These are phyloP conservation scores for Papilio dardanus DNA, from an alignment of 1,140 invertebrate genomes.

Conservation along the genomic window DNA sequence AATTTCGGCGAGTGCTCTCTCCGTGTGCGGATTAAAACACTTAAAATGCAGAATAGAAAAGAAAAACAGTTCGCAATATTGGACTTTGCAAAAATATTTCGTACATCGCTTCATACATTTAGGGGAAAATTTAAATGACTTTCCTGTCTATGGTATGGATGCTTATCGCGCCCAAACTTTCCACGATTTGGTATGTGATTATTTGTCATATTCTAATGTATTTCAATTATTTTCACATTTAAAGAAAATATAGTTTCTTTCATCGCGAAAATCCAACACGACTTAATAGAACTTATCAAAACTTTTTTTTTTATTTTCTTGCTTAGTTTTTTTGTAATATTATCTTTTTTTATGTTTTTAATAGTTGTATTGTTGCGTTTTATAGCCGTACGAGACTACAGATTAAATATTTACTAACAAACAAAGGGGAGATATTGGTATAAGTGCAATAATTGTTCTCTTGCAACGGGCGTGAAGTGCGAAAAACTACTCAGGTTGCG, in stretches of 20 bases:
- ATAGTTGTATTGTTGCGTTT: not conserved
- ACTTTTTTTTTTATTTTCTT: not conserved
- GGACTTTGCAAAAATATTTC: not conserved
- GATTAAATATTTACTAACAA: conserved; percentile 7
- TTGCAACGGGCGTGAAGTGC: not conserved
- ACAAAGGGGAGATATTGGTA: conserved; percentile 10
- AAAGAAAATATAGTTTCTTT: no score
- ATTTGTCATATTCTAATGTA: no score
- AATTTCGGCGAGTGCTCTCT: conserved; percentile 56
- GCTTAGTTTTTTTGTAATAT: no score
- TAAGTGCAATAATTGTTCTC: conserved; percentile 24
- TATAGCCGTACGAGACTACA: not conserved
- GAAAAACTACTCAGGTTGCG: conserved; percentile 22
- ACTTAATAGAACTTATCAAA: no score
- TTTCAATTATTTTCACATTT: no score
- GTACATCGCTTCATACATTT: not conserved
- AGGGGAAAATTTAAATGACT: no score
- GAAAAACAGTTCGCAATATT: not conserved
- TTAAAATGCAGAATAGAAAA: conserved; percentile 1
- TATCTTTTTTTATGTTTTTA: not conserved
- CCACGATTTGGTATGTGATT: no score
- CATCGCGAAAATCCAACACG: no score
- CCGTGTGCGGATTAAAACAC: conserved; percentile 43
- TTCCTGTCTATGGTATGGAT: no score
- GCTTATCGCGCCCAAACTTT: no score